Conservation (phyloP, 2,113 vertebrate species). For the Recurvirostra avosetta region DNA sequence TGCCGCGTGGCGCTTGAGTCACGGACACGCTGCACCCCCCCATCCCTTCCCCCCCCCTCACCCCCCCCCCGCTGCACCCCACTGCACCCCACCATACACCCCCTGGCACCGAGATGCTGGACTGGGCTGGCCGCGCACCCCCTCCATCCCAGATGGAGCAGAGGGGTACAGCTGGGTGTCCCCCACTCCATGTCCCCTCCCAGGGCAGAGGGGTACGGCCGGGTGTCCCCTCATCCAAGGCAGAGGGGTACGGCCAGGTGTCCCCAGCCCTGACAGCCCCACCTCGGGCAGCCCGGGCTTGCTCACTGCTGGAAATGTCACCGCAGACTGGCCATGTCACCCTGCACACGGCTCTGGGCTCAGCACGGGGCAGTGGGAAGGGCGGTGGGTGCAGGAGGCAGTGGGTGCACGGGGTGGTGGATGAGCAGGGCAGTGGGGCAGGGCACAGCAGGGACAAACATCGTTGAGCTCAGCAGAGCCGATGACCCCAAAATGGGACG, state of each 20-base stretch:
- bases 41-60: neutral
- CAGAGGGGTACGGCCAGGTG: neutral
- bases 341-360: neutral
- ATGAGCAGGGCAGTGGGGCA: neutral
- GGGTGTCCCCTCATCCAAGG: neutral
- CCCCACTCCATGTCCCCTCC: neutral
- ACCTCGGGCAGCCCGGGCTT: neutral
- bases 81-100: neutral
- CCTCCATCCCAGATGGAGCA: neutral
- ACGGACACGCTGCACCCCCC: conserved; percentile 43
- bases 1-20: conserved; percentile 76
- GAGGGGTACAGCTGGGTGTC: neutral
- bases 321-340: neutral
- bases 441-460: neutral
- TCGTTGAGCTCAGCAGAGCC: neutral
- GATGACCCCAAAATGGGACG: neutral
- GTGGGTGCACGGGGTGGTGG: neutral
- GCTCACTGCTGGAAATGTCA: neutral
- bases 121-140: neutral
- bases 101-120: neutral
- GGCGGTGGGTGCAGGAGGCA: rapidly evolving
- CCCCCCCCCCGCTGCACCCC: neutral
- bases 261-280: neutral
- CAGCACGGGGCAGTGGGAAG: neutral
- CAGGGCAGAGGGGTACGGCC: neutral